Evolutionary conservation across 2,113 vertebrate species (phyloP).

Genomic region (Alethe castanea): DNA sequence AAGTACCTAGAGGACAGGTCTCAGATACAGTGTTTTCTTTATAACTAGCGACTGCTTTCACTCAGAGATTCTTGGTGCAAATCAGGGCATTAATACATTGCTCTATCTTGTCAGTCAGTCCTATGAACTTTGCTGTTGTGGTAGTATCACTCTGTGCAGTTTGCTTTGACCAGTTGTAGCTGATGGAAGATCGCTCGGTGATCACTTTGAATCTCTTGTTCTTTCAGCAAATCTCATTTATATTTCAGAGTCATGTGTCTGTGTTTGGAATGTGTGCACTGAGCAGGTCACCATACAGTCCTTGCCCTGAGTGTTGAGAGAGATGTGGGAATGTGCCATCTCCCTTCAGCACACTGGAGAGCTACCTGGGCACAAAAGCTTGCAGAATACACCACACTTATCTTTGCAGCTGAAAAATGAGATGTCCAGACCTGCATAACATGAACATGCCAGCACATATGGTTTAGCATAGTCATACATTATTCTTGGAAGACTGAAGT

Average conservation of each 20-base stretch:
- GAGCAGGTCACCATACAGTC: background rate
- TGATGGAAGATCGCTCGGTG: background rate
- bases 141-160: background rate
- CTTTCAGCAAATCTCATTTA: background rate
- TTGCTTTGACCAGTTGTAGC: background rate
- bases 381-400: rapidly evolving
- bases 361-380: background rate
- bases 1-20: background rate
- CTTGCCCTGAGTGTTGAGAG: background rate
- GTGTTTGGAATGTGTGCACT: background rate
- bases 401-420: background rate
- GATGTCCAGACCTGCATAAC: background rate
- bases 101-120: background rate
- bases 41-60: background rate
- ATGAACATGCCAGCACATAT: rapidly evolving
- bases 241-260: background rate
- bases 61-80: background rate
- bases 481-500: background rate
- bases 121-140: background rate
- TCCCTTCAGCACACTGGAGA: background rate
- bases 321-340: background rate
- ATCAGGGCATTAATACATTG: background rate
- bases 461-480: background rate
- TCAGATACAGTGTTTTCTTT: background rate
- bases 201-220: background rate